phyloP scores from a whole-genome alignment of 2,888 invertebrate species.

The Phymatocera aterrima region DNA sequence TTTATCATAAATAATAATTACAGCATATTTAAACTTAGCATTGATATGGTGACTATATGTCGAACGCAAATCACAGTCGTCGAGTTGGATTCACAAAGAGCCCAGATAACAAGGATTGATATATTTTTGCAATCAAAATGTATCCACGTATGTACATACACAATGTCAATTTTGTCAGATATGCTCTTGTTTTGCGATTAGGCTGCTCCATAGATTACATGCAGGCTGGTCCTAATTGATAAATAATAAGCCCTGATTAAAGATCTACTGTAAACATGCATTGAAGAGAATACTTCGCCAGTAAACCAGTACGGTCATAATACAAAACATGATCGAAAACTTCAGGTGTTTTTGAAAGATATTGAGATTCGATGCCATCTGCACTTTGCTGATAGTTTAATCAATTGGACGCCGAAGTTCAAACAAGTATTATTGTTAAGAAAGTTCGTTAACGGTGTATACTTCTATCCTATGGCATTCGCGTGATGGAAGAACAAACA shows the following conservation, averaged over 20 bases:
- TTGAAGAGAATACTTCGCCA: background rate
- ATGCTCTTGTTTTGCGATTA: background rate
- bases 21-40: background rate
- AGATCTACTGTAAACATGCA: background rate
- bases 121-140: conserved; percentile 5
- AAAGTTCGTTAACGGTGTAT: no score
- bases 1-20: background rate
- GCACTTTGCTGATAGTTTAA: background rate
- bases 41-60: background rate
- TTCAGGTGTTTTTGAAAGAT: background rate
- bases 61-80: background rate
- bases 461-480: no score
- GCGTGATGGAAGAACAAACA: no score
- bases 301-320: background rate
- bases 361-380: background rate
- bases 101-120: background rate
- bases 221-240: background rate
- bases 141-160: background rate
- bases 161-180: background rate
- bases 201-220: no score
- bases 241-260: background rate
- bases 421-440: no score
- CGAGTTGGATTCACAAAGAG: background rate
- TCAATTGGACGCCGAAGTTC: no score
- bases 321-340: background rate